Percentiles rank a stretch among this genome's conserved stretches.
phyloP scores from a whole-genome alignment of 92 coral and sea anemone species.

The Siderastrea siderea region DNA sequence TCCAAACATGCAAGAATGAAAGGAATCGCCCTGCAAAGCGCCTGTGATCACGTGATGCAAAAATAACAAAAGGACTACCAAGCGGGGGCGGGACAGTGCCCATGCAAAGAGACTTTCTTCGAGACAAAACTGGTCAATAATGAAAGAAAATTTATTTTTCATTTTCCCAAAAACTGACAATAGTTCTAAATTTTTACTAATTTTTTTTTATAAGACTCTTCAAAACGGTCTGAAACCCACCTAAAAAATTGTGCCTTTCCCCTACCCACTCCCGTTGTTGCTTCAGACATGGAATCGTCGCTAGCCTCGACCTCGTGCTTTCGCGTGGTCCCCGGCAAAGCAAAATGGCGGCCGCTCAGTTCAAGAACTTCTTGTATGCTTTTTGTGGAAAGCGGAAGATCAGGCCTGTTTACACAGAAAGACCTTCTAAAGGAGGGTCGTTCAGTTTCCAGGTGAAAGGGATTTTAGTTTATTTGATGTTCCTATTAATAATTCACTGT shows the following conservation, averaged over 20 bases:
- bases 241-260: not conserved
- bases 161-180: no score
- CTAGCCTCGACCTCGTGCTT: constrained; percentile 22
- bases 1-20: not conserved
- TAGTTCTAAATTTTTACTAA: no score
- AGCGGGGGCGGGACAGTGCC: not conserved
- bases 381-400: constrained; percentile 97
- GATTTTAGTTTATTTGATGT: not conserved
- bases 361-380: constrained; percentile 96
- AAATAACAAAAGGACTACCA: not conserved
- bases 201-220: no score
- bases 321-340: constrained; percentile 20
- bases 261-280: not conserved
- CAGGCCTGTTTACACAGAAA: constrained; percentile 87
- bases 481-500: not conserved
- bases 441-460: constrained; percentile 84
- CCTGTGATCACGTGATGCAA: constrained; percentile 23
- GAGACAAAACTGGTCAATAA: no score
- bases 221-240: not conserved
- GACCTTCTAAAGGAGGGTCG: constrained; percentile 80
- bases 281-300: not conserved
- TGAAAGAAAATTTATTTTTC: no score
- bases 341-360: constrained; percentile 94
- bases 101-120: no score
- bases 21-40: constrained; percentile 26